These are phyloP conservation scores for Mesembrinibis cayennensis DNA, from an alignment of 2,113 vertebrate species.

Conservation along the genomic window DNA sequence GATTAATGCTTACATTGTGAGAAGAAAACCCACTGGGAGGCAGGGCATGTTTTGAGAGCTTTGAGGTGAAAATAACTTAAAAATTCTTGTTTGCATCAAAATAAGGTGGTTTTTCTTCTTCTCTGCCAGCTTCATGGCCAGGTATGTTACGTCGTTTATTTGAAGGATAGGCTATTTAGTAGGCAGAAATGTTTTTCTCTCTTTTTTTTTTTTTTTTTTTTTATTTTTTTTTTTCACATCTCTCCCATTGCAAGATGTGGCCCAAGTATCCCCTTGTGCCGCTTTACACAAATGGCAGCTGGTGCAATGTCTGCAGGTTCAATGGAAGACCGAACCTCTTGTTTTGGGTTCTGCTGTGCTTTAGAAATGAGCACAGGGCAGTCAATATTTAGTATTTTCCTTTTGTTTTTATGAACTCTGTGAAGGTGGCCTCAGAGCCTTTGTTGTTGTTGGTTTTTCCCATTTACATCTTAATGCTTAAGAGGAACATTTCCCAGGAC, in stretches of 20 bases:
- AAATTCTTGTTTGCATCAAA: background rate
- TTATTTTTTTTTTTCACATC: background rate
- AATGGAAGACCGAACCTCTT: background rate
- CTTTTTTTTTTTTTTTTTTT: background rate
- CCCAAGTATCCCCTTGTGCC: background rate
- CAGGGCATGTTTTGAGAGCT: background rate
- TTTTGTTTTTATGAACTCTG: background rate
- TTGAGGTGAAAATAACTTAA: background rate
- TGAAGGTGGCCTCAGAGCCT: background rate
- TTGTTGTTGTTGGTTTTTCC: fast-evolving
- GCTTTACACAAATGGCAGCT: background rate
- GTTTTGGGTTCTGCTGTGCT: background rate
- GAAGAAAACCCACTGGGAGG: background rate
- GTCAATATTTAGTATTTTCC: background rate
- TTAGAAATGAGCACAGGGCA: background rate
- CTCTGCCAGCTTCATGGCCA: background rate
- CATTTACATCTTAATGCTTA: fast-evolving
- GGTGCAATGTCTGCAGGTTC: background rate
- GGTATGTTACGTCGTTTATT: background rate
- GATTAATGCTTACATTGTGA: background rate
- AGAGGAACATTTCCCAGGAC: background rate
- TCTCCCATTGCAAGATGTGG: background rate
- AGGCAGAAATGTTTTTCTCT: background rate
- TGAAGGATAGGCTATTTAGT: background rate
- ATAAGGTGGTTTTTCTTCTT: background rate